Evolutionary conservation across 2,797 vertebrate species (phyloP), one percentile per base, ranked within the genome.

Genomic region (Gymnothorax reevesii): DNA sequence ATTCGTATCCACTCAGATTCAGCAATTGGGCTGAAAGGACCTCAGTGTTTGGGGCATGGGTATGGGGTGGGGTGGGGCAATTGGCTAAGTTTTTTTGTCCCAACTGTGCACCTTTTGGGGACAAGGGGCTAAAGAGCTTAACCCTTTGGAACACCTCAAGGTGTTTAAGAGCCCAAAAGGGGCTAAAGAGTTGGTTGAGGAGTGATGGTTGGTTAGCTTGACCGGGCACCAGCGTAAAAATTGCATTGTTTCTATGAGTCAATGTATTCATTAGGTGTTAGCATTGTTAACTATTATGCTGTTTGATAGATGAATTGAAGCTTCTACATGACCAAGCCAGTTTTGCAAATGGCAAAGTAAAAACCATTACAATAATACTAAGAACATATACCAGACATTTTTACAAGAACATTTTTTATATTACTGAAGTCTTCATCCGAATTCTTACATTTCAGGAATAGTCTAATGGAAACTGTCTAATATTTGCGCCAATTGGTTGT

Each of bases 1-100:
- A 99, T 98, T 97, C 97, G 97, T 97, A 99, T 98, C 97, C 95
- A 91, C 97, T 97, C 97, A 97, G 94, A 96, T 94, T 83, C 88
- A 90, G 94, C 97, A 98, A 98, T 98, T 97, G 96, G 96, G 98
- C 98, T 98, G 97, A 96, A 96, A 96, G 97, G 97, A 94, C 82
- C 57, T 15, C 22, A 52, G 54, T 94, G 57, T 94, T 20, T 90
- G 85, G 92, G 88, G 33, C 10, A 27, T 27, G 71, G 71, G 10
- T 42, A 15, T 25, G 71, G 71, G 15, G 33, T 73, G 69, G 73
- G 73, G 33, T 92, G 92, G 84, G 95, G 94, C 95, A 96, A 93
- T 93, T 95, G 95, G 94, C 93, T 94, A 95, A 91, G 90, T 88
- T 91, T 94, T 94, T 97, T 96, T 94, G 94, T 91, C 93, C 92